Base-by-base conservation (phyloP, 2,888 invertebrate species). In the Drosophila ezoana region DNA sequence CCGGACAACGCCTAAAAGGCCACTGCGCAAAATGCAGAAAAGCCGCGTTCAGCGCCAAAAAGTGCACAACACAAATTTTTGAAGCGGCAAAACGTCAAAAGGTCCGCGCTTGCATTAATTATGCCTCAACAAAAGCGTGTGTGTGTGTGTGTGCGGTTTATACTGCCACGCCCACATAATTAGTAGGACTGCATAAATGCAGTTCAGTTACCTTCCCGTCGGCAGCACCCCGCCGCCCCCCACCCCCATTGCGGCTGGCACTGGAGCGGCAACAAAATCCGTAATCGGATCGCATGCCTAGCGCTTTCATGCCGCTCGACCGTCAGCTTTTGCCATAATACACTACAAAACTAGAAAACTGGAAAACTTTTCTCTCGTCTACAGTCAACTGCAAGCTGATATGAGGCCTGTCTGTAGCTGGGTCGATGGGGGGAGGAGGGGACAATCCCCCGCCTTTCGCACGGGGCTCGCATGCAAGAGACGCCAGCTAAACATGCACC, bases 261-360 rank as follows among this genome's bases (percentile, higher is more conserved):
- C 54, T 81, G 79, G 53, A 83, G 77, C 81, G 67, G 67, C 53
- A 85, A 16, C 4, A 51, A 44, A 69, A 72, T 57, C 40, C 66
- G 89, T 82, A 84, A 84, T 86, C 80, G 77, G 83, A 86, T 84
- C 89, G 83, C 89, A 84, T 88, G 83, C 83, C 77, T 88, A 75
- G 69, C 65, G 71, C 71, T 69, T 78, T 70, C 72, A 69, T 70
- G 57, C 62, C 62, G 28, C 28, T 28, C 8, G 28, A 28, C 28
- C 28, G 28, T 28, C 28, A 28, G 28, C 16, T 40, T n/a, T 11
- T n/a, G 40, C 38, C 40, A 18, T 16, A 40, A 28, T n/a, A 6
- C 38, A 38, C 38, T 13, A 28, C 38, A 9, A 33, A 33, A 16
- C 38, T 16, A 38, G 43, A 13, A 72, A 60, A 73, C 59, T 52